phyloP scores from a whole-genome alignment of 2,888 invertebrate genomes.

The Eulithis testata region DNA sequence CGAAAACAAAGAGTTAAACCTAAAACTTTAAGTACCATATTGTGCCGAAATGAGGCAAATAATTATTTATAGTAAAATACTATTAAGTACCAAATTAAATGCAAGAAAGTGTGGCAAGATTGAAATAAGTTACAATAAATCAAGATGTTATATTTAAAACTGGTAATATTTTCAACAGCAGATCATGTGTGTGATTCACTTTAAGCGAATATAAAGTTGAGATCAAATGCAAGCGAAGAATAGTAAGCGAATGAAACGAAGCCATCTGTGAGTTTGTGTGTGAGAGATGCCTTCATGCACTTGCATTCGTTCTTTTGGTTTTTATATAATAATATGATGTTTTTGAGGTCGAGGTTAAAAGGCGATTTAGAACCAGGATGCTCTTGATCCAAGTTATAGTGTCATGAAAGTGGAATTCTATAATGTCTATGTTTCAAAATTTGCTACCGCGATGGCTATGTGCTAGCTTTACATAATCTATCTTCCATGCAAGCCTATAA shows the following conservation, averaged over 20 bases:
- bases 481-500: no score
- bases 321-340: background rate
- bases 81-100: conserved; percentile 61
- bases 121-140: conserved; percentile 37
- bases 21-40: conserved; percentile 26
- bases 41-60: conserved; percentile 29
- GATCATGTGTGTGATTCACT: background rate
- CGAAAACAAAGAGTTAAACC: conserved; percentile 24
- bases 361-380: no score
- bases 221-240: background rate
- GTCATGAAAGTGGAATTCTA: no score
- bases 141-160: background rate
- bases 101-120: conserved; percentile 74
- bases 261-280: no score
- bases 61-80: conserved; percentile 34
- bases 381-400: no score
- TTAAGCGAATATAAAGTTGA: background rate
- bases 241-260: background rate
- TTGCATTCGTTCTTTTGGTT: background rate
- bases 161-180: background rate
- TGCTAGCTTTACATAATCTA: no score
- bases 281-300: background rate
- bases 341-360: no score
- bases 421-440: no score
- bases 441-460: no score